Conservation (phyloP, 2,113 vertebrate species). For the Rhinolophus sinicus region DNA sequence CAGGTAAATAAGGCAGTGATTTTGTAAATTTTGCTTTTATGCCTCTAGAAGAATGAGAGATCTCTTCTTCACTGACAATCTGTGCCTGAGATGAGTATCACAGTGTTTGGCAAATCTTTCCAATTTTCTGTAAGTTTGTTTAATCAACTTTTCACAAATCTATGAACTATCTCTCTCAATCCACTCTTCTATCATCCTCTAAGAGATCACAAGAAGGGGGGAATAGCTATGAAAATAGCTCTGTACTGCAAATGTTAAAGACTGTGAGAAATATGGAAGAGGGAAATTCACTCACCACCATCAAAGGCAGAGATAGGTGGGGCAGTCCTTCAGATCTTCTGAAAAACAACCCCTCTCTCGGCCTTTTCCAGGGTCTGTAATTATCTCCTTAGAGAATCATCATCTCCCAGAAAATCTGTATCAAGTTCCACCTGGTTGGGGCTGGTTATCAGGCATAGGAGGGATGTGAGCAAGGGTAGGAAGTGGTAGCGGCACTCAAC, state of each 20-base stretch:
- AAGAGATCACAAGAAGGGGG: background rate
- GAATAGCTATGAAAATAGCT: background rate
- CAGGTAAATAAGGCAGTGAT: background rate
- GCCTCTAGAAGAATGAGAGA: background rate
- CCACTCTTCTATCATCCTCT: background rate
- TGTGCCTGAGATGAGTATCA: background rate
- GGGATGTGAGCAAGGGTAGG: background rate
- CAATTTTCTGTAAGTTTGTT: background rate
- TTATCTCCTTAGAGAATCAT: background rate
- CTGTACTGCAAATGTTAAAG: background rate
- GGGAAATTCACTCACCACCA: background rate
- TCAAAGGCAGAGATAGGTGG: background rate
- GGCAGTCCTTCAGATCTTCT: background rate
- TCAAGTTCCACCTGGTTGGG: background rate
- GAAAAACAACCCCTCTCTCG: background rate
- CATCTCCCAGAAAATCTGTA: background rate
- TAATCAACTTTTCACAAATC: slow-evolving; percentile 6
- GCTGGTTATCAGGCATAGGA: background rate
- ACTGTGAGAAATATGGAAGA: background rate
- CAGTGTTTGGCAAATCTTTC: background rate
- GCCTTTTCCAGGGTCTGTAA: background rate
- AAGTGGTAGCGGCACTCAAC: background rate
- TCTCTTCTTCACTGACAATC: background rate
- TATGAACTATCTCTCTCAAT: background rate
- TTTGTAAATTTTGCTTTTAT: background rate